Evolutionary conservation across 2,113 vertebrate species (phyloP).

Genomic region (Gymnogyps californianus): DNA sequence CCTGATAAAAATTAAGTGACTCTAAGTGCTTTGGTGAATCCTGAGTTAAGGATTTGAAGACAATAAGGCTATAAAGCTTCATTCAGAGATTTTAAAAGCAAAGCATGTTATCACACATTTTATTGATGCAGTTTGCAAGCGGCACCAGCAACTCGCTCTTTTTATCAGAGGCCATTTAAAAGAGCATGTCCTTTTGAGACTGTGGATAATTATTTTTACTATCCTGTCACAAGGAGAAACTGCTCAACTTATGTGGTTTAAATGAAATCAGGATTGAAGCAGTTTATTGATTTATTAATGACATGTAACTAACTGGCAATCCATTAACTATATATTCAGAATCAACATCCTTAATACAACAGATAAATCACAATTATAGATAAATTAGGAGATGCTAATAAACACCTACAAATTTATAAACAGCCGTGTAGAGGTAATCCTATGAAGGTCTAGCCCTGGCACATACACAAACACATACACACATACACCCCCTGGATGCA

Average conservation of each 20-base stretch:
- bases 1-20: neutral
- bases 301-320: neutral
- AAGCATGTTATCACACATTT: neutral
- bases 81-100: neutral
- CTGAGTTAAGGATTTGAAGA: neutral
- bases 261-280: neutral
- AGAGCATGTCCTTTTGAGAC: neutral
- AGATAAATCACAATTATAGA: neutral
- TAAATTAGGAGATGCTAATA: neutral
- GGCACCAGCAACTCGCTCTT: neutral
- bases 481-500: rapidly evolving
- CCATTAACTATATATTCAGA: neutral
- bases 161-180: neutral
- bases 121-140: neutral
- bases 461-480: neutral
- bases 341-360: neutral
- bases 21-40: neutral
- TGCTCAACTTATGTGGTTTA: neutral
- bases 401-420: neutral
- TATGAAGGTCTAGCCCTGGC: neutral
- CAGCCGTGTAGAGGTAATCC: neutral
- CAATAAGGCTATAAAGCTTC: neutral
- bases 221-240: neutral
- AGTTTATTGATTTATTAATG: neutral
- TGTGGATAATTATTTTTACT: neutral